A percentile compares a stretch with the other conserved stretches of the same genome.
Evolutionary conservation across 2,113 vertebrate genomes (phyloP).

Genomic region (Excalfactoria chinensis): DNA sequence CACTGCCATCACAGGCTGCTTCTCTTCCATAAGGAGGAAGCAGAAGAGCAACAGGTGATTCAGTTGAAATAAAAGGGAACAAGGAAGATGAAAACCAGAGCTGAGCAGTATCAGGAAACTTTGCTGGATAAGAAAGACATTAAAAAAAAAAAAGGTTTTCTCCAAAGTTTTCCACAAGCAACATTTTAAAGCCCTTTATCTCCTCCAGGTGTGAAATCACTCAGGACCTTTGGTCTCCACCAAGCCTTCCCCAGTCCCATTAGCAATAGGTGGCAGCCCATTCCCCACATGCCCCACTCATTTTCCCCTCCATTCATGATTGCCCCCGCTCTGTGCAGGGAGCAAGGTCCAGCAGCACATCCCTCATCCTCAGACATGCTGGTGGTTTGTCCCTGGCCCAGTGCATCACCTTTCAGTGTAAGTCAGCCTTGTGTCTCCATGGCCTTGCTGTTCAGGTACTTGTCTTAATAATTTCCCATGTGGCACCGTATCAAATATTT

Average conservation of each 20-base stretch:
- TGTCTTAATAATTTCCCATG: slow-evolving; percentile 30
- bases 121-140: background rate
- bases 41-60: background rate
- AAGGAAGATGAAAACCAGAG: background rate
- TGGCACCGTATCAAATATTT: slow-evolving; percentile 35
- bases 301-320: background rate
- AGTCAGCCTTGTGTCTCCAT: background rate
- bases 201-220: background rate
- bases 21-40: background rate
- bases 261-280: fast-evolving
- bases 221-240: background rate
- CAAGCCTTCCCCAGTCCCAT: background rate
- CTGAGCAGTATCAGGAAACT: background rate
- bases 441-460: background rate
- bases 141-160: background rate
- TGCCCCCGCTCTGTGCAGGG: background rate
- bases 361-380: background rate
- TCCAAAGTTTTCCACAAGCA: background rate
- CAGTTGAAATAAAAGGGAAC: background rate
- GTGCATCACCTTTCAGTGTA: background rate
- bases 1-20: fast-evolving
- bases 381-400: background rate
- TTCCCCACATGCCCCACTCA: fast-evolving
- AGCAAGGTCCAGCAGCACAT: fast-evolving
- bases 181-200: background rate